Evolutionary conservation across 2,888 invertebrate species (phyloP).

Genomic region (Liodrosophila aerea): DNA sequence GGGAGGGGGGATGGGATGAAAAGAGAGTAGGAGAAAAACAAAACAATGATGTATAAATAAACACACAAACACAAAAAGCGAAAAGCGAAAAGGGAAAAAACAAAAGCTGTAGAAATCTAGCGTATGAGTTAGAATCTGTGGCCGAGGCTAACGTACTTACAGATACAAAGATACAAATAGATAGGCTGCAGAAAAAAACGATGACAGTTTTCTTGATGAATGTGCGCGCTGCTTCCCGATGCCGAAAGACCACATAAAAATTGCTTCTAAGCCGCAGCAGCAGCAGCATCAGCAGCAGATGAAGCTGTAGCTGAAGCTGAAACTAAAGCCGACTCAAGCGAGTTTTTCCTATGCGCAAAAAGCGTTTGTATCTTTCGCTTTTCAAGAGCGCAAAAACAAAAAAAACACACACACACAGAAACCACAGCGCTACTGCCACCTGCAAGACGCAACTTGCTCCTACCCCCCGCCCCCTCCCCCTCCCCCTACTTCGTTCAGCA

Average conservation of each 20-base stretch:
- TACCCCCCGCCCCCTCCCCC: not conserved
- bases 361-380: conserved; percentile 55
- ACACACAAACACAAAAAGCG: conserved; percentile 19
- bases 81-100: conserved; percentile 34
- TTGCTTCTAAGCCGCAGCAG: conserved; percentile 42
- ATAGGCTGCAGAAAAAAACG: conserved; percentile 52
- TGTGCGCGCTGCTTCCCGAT: conserved; percentile 62
- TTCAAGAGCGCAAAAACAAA: conserved; percentile 42
- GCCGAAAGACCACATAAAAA: conserved; percentile 46
- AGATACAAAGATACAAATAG: conserved; percentile 47
- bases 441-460: conserved; percentile 21
- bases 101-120: conserved; percentile 23
- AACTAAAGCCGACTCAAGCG: conserved; percentile 27
- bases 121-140: conserved; percentile 71
- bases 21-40: conserved; percentile 16
- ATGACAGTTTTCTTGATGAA: conserved; percentile 79
- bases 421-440: conserved; percentile 47
- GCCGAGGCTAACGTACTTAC: conserved; percentile 73
- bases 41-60: conserved; percentile 26
- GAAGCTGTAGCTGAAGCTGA: conserved; percentile 8
- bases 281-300: conserved; percentile 1
- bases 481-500: no score
- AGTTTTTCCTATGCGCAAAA: conserved; percentile 40
- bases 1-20: no score
- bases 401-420: conserved; percentile 24